Conservation (phyloP, 2,113 vertebrate genomes). For the Sander lucioperca region DNA sequence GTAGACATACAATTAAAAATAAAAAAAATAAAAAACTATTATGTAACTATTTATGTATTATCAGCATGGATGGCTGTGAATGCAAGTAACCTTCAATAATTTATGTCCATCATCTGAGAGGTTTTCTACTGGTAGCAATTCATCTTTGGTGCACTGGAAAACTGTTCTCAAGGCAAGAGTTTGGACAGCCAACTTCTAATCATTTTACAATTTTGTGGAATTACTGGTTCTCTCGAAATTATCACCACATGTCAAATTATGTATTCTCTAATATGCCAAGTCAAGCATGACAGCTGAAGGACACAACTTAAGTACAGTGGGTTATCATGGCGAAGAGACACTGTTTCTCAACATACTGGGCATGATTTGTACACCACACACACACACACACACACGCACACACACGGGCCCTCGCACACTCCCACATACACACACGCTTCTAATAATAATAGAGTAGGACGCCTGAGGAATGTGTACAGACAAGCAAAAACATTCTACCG, state of each 20-base stretch:
- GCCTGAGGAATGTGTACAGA: constrained; percentile 76
- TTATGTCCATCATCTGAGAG: constrained; percentile 14
- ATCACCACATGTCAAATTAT: constrained; percentile 52
- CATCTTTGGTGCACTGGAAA: constrained; percentile 35
- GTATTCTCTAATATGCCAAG: constrained; percentile 36
- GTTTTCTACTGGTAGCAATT: constrained; percentile 35
- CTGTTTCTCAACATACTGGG: constrained; percentile 46
- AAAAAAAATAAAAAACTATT: no score
- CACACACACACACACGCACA: constrained; percentile 7
- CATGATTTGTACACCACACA: constrained; percentile 50
- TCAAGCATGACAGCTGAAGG: constrained; percentile 46
- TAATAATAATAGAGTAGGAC: constrained; percentile 80
- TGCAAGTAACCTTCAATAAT: constrained; percentile 6
- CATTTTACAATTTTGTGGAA: constrained; percentile 51
- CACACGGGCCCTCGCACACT: background rate
- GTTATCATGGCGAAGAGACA: constrained; percentile 37
- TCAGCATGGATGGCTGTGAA: background rate
- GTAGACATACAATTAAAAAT: no score
- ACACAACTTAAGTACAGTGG: constrained; percentile 37
- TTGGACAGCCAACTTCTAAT: constrained; percentile 34
- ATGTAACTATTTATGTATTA: background rate
- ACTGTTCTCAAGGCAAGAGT: constrained; percentile 15
- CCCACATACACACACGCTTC: constrained; percentile 34
- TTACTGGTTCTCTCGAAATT: constrained; percentile 38
- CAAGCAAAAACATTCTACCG: constrained; percentile 73